Evolutionary conservation across 2,888 invertebrate species (phyloP).

Genomic region (Drosophila atroscutellata): DNA sequence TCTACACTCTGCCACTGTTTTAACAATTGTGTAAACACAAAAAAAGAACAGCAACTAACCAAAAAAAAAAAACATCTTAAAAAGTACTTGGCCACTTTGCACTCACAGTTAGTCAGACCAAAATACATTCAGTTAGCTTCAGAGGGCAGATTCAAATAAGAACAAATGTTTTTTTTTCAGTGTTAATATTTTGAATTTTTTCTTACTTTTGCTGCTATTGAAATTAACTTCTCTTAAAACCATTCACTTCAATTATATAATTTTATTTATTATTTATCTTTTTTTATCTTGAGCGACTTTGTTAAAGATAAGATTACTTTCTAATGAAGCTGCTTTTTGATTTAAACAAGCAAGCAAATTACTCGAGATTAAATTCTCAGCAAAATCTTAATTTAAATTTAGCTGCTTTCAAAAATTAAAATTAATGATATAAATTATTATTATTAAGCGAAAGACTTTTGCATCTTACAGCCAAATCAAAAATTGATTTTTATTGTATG

Average conservation of each 20-base stretch:
- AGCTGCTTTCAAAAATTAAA: neutral
- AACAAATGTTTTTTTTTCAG: neutral
- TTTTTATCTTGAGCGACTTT: neutral
- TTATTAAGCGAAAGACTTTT: neutral
- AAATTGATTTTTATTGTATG: neutral
- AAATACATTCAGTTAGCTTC: constrained; percentile 1
- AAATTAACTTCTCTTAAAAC: neutral
- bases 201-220: neutral
- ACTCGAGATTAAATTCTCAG: neutral
- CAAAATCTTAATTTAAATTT: neutral
- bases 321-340: neutral
- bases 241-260: neutral
- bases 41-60: constrained; percentile 35
- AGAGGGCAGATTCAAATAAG: constrained; percentile 1
- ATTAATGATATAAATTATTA: neutral
- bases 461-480: neutral
- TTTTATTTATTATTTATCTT: neutral
- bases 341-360: neutral
- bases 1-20: constrained; percentile 53
- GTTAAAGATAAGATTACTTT: neutral
- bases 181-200: neutral
- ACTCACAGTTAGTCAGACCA: constrained; percentile 29
- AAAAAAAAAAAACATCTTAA: constrained; percentile 8
- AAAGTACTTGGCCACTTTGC: constrained; percentile 21
- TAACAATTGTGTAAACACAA: constrained; percentile 64